These are phyloP conservation scores for Psophia crepitans DNA, from an alignment of 2,113 vertebrate genomes.

Conservation along the genomic window DNA sequence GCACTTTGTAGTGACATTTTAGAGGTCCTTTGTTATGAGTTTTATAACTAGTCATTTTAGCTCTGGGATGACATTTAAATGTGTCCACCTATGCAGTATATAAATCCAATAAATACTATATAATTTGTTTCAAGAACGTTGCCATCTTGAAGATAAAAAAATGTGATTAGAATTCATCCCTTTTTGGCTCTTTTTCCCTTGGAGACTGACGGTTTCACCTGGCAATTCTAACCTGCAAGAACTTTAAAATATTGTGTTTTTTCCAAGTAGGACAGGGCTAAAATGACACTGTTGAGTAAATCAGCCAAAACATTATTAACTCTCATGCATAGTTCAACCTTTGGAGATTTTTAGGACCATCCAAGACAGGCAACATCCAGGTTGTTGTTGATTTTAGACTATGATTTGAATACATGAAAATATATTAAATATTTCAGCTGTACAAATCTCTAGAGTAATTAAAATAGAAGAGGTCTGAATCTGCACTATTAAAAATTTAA, in stretches of 20 bases:
- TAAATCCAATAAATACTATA: not conserved
- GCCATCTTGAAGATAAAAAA: not conserved
- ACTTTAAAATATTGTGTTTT: not conserved
- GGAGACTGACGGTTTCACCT: not conserved
- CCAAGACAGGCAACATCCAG: slow-evolving; percentile 17
- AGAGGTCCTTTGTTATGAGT: not conserved
- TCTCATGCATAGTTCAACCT: not conserved
- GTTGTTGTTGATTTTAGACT: slow-evolving; percentile 34
- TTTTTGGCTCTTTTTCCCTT: not conserved
- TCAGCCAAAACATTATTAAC: not conserved
- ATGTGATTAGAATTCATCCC: not conserved
- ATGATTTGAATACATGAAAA: slow-evolving; percentile 66
- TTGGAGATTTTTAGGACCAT: not conserved
- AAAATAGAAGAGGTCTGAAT: slow-evolving; percentile 69
- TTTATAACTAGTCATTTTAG: not conserved
- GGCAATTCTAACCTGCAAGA: not conserved
- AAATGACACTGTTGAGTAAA: not conserved
- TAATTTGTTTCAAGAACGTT: slow-evolving; percentile 1
- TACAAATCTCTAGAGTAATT: slow-evolving; percentile 61
- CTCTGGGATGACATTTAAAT: not conserved
- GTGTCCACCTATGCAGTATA: not conserved
- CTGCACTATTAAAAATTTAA: slow-evolving; percentile 74
- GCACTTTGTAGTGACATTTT: not conserved
- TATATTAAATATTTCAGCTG: slow-evolving; percentile 59
- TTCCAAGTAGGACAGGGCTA: not conserved